phyloP scores from a whole-genome alignment of 2,797 vertebrate species.

The Paedocypris micromegethes region DNA sequence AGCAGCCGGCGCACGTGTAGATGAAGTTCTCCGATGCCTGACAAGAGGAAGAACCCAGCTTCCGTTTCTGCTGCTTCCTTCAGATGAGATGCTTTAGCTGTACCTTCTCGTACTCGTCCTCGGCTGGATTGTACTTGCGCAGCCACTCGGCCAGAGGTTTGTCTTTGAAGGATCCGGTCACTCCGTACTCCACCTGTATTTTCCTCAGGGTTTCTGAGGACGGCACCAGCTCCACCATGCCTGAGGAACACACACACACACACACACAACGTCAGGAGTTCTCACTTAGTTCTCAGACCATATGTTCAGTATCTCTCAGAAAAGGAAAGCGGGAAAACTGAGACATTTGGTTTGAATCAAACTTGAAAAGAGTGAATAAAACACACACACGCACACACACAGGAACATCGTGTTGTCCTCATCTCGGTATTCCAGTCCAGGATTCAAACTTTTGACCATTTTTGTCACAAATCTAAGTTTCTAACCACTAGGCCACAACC shows the following conservation, averaged over 20 bases:
- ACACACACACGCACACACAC: too few species aligned
- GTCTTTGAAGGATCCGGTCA: conserved; percentile 97
- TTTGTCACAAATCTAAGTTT: too few species aligned
- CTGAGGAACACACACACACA: conserved; percentile 55
- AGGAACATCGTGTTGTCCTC: too few species aligned
- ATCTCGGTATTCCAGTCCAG: too few species aligned
- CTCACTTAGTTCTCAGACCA: too few species aligned
- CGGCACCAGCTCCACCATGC: conserved; percentile 96
- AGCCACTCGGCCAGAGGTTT: conserved; percentile 97
- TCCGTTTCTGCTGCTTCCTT: neutral
- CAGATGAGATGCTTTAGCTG: neutral
- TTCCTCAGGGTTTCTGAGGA: conserved; percentile 94
- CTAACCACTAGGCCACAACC: too few species aligned
- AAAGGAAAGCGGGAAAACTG: too few species aligned
- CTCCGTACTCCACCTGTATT: conserved; percentile 97
- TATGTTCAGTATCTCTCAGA: too few species aligned
- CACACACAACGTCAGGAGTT: neutral
- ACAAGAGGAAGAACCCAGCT: conserved; percentile 3
- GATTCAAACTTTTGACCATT: too few species aligned
- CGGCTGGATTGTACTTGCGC: conserved; percentile 93
- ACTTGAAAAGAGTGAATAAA: too few species aligned
- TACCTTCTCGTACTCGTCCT: conserved; percentile 98
- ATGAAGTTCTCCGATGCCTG: conserved; percentile 98
- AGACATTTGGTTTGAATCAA: too few species aligned
- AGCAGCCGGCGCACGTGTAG: conserved; percentile 97